These are phyloP conservation scores for Melinaea marsaeus DNA, from an alignment of 2,888 invertebrate genomes.

Conservation along the genomic window DNA sequence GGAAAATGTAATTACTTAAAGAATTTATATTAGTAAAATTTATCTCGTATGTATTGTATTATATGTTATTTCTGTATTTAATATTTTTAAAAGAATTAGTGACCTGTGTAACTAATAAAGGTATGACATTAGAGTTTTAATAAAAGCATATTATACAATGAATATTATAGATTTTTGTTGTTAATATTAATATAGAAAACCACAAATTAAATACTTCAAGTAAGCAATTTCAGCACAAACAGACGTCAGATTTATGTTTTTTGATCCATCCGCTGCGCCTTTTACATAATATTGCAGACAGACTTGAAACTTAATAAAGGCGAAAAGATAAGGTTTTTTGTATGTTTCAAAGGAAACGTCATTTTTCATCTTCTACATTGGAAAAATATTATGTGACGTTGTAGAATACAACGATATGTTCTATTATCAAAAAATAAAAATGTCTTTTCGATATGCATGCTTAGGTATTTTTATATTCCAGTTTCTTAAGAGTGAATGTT, in stretches of 20 bases:
- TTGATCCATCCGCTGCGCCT: slow-evolving; percentile 69
- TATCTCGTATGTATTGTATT: too few species aligned
- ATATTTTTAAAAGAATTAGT: neutral
- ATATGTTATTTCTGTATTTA: too few species aligned
- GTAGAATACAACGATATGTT: neutral
- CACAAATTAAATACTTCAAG: slow-evolving; percentile 42
- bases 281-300: slow-evolving; percentile 71
- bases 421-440: neutral
- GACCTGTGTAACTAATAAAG: slow-evolving; percentile 29
- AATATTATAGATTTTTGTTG: too few species aligned
- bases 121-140: slow-evolving; percentile 11
- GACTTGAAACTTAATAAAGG: slow-evolving; percentile 72
- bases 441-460: neutral
- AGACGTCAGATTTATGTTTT: slow-evolving; percentile 71
- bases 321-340: slow-evolving; percentile 63
- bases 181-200: slow-evolving; percentile 29
- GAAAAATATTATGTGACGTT: slow-evolving; percentile 5
- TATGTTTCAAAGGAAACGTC: slow-evolving; percentile 57
- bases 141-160: too few species aligned
- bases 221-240: slow-evolving; percentile 56
- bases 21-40: too few species aligned
- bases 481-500: neutral
- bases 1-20: slow-evolving; percentile 10
- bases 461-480: too few species aligned
- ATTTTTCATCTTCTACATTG: slow-evolving; percentile 56